Evolutionary conservation across 2,888 invertebrate genomes (phyloP), one percentile per base, ranked within the genome.

Genomic region (Perizoma affinitatum): DNA sequence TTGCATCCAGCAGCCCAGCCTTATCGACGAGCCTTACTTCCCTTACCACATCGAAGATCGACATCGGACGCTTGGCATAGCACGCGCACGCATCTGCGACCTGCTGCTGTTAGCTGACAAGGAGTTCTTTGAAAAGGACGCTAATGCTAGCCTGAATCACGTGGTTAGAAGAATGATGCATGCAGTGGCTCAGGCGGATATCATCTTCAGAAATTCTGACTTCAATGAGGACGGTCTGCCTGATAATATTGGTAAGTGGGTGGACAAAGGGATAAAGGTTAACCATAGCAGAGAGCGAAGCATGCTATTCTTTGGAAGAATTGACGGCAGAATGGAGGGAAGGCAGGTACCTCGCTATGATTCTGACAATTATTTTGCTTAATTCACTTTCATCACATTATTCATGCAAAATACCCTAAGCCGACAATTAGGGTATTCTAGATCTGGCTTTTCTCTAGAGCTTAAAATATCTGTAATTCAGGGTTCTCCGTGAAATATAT

Each of bases 401-500:
- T 22, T 22, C 22, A 22, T 22, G 22, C n/a, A n/a, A n/a, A n/a
- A n/a, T n/a, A n/a, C n/a, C n/a, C n/a, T n/a, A n/a, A n/a, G n/a
- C n/a, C n/a, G n/a, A n/a, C n/a, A n/a, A n/a, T n/a, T 22, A 22
- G 22, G 22, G 22, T 22, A 22, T 22, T 22, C 3, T 22, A 22
- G 22, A 3, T 3, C 22, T 22, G 22, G 22, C 22, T 22, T 22
- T 22, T 22, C 22, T 22, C 3, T 3, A 22, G 22, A 22, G 22
- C 22, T 11, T 6, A 22, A 38, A 38, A 38, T 38, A 38, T 38
- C 38, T 38, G 7, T 38, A 38, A 6, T 38, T 0, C 67, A 91
- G 93, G 93, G 0, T 93, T 93, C 66, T 80, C 87, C 50, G 87
- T 93, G 6, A 93, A 93, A 65, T 91, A 93, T 72, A 88, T 93